Conservation (phyloP, 1,140 invertebrate genomes). For the Bombus fervidus region DNA sequence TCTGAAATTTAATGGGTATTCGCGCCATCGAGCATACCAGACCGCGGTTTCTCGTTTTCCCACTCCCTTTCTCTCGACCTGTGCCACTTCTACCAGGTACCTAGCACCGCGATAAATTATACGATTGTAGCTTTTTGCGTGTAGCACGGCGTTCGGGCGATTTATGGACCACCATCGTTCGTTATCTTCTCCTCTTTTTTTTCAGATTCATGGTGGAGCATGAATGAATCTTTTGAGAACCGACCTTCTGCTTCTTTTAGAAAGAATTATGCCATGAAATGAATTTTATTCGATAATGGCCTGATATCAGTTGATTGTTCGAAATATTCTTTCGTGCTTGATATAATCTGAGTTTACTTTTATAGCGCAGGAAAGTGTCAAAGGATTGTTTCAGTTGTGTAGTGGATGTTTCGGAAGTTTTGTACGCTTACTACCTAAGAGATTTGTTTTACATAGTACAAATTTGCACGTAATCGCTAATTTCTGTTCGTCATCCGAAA, state of each 20-base stretch:
- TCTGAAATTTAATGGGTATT: slow-evolving; percentile 61
- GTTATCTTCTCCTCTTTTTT: background rate
- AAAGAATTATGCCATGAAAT: background rate
- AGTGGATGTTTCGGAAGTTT: background rate
- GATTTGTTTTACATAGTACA: background rate
- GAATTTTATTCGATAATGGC: background rate
- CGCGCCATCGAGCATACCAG: slow-evolving; percentile 43
- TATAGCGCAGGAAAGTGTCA: background rate
- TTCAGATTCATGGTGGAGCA: slow-evolving; percentile 3
- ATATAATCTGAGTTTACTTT: too few species aligned
- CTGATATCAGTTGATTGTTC: background rate
- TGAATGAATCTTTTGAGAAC: slow-evolving; percentile 28
- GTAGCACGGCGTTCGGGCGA: background rate
- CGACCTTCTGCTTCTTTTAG: background rate
- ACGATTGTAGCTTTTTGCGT: slow-evolving; percentile 47
- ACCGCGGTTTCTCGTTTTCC: slow-evolving; percentile 50
- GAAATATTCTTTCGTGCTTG: too few species aligned
- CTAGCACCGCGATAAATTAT: slow-evolving; percentile 41
- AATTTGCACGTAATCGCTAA: background rate
- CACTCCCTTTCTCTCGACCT: background rate
- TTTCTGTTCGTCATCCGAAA: background rate
- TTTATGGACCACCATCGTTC: slow-evolving; percentile 42
- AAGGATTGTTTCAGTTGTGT: background rate
- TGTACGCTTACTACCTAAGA: background rate
- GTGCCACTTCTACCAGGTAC: slow-evolving; percentile 34